Evolutionary conservation across 2,888 invertebrate genomes (phyloP).

Genomic region (Galerucella calmariensis): DNA sequence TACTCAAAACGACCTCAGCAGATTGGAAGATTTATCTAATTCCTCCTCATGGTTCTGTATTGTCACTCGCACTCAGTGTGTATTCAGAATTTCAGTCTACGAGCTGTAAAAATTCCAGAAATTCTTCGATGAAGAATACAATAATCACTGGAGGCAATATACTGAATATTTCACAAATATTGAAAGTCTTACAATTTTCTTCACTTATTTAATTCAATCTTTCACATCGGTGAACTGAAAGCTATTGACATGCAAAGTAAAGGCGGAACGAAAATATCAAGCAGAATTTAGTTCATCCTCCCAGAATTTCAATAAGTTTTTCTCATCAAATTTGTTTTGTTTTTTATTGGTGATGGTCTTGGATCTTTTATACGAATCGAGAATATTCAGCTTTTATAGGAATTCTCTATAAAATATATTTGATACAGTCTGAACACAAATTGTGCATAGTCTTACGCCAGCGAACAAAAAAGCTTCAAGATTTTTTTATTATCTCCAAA

Average conservation of each 20-base stretch:
- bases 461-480: not conserved
- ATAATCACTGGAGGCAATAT: not conserved
- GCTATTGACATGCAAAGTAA: not conserved
- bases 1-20: no score
- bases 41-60: no score
- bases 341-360: slow-evolving; percentile 21
- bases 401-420: slow-evolving; percentile 19
- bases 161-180: not conserved
- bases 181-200: not conserved
- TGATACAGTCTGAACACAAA: slow-evolving; percentile 11
- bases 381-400: slow-evolving; percentile 27
- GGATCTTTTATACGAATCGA: slow-evolving; percentile 20
- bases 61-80: no score
- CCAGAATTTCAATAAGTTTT: slow-evolving; percentile 27
- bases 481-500: no score
- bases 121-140: not conserved
- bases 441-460: not conserved
- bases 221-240: not conserved
- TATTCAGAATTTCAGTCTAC: no score
- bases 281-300: not conserved
- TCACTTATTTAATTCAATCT: not conserved
- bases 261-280: not conserved
- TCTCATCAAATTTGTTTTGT: slow-evolving; percentile 25
- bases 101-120: not conserved
- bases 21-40: no score